Percentiles rank a stretch among this genome's conserved stretches.
phyloP scores from a whole-genome alignment of 2,113 vertebrate genomes.

The Myodes glareolus region DNA sequence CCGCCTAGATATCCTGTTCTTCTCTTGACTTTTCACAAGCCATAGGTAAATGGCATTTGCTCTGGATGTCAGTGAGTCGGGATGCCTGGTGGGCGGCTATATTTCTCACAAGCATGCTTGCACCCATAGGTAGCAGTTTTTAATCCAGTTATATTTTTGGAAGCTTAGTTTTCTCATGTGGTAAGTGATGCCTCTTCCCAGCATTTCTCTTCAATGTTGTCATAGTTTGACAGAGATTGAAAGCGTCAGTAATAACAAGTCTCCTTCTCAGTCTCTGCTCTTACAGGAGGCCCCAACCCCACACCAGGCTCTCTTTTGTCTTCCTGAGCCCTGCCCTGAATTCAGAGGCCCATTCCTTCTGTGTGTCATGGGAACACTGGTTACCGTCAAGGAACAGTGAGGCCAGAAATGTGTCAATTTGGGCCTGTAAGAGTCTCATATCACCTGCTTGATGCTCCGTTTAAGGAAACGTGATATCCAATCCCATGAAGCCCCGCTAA shows the following conservation, averaged over 20 bases:
- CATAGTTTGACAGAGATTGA: neutral
- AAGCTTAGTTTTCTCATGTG: neutral
- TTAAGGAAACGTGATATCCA: conserved; percentile 33
- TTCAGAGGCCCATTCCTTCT: neutral
- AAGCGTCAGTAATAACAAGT: neutral
- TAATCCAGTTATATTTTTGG: neutral
- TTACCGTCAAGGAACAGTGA: neutral
- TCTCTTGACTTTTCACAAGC: neutral
- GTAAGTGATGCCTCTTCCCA: neutral
- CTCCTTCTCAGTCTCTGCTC: neutral
- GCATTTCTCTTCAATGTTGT: neutral
- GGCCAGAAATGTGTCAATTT: neutral
- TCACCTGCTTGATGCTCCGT: neutral
- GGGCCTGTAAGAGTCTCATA: neutral
- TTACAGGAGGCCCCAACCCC: neutral
- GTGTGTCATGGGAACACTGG: neutral
- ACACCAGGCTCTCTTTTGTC: neutral
- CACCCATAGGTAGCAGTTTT: neutral
- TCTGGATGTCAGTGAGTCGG: neutral
- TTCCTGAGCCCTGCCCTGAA: neutral
- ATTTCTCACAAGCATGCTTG: no score
- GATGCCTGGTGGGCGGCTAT: neutral
- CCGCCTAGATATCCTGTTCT: neutral
- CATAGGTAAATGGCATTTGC: no score
- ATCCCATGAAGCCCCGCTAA: neutral